Conservation (phyloP, 2,113 vertebrate genomes). For the Burhinus oedicnemus region DNA sequence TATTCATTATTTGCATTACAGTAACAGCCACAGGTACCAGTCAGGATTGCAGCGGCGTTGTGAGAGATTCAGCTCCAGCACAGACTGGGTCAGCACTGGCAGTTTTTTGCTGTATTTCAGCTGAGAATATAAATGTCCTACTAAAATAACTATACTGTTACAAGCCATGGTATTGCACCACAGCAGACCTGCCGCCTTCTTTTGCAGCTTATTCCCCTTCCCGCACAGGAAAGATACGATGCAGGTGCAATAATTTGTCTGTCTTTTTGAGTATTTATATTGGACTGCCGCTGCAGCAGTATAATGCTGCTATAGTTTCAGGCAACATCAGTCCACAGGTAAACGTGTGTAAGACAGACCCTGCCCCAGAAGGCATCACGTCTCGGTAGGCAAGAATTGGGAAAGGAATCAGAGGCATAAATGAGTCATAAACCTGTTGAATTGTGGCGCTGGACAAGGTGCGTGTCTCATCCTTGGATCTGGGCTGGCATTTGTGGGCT, state of each 20-base stretch:
- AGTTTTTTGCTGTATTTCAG: neutral
- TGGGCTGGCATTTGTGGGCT: neutral
- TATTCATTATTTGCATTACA: slow-evolving; percentile 1
- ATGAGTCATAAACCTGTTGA: neutral
- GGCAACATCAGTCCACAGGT: neutral
- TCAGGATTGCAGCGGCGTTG: neutral
- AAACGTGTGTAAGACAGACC: neutral
- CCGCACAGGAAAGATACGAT: neutral
- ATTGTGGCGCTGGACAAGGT: neutral
- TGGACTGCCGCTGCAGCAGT: neutral
- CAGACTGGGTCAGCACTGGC: neutral
- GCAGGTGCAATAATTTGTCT: neutral
- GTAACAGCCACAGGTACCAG: neutral
- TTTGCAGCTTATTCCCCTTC: neutral
- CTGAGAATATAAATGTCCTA: neutral
- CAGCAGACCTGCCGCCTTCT: neutral
- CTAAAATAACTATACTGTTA: neutral
- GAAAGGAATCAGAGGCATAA: neutral
- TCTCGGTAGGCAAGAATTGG: neutral
- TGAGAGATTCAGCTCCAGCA: neutral
- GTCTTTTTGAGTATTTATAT: neutral
- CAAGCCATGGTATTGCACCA: neutral
- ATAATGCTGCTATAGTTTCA: neutral
- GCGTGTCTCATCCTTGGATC: neutral
- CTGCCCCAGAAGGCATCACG: neutral